Percentiles rank a stretch among this genome's conserved stretches.
Conservation (phyloP, 1,140 invertebrate genomes). For the Cydia pomonella region DNA sequence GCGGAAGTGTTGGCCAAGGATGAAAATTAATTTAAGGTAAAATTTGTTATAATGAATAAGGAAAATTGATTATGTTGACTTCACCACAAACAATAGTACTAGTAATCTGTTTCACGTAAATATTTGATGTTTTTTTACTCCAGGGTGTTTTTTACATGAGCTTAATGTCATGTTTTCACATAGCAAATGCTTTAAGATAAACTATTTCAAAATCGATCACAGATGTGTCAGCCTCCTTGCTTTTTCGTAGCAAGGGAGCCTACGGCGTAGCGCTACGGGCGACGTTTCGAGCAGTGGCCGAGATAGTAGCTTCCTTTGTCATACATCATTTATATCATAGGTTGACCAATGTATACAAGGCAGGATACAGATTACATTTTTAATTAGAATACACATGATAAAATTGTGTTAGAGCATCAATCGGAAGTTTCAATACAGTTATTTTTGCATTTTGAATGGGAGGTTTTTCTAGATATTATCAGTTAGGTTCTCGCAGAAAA, state of each 20-base stretch:
- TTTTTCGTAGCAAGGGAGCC: conserved; percentile 47
- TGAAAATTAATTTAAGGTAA: not conserved
- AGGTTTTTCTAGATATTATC: too few relatives aligned
- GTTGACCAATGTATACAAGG: not conserved
- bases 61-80: not conserved
- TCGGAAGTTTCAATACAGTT: too few relatives aligned
- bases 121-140: too few relatives aligned
- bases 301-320: not conserved
- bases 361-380: not conserved
- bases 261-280: conserved; percentile 52
- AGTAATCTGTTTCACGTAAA: too few relatives aligned
- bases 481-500: too few relatives aligned
- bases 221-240: conserved; percentile 32
- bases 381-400: too few relatives aligned
- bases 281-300: conserved; percentile 33
- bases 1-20: not conserved
- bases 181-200: conserved; percentile 45
- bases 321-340: not conserved
- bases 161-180: not conserved
- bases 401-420: too few relatives aligned
- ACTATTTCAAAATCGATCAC: not conserved
- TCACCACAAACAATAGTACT: too few relatives aligned
- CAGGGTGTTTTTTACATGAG: too few relatives aligned
- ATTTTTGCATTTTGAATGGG: too few relatives aligned
- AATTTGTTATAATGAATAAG: not conserved